These are phyloP conservation scores for Psittacula cyanocephala DNA, from an alignment of 2,113 vertebrate species.

Conservation along the genomic window DNA sequence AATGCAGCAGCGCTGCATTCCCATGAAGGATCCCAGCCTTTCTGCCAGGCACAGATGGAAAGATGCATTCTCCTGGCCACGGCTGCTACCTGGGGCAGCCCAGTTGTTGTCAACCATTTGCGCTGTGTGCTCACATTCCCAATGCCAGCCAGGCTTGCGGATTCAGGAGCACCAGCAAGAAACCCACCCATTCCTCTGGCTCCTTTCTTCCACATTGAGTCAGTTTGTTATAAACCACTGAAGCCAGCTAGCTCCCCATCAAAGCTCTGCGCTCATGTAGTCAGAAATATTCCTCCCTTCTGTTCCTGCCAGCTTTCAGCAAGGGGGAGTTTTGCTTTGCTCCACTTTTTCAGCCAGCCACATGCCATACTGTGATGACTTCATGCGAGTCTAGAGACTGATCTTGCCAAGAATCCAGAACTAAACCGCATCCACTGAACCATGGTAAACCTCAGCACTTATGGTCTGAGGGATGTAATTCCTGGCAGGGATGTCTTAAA, in stretches of 20 bases:
- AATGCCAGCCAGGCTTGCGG: accelerated
- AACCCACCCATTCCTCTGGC: not conserved
- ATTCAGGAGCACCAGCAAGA: not conserved
- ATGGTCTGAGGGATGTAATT: not conserved
- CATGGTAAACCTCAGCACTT: not conserved
- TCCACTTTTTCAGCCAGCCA: not conserved
- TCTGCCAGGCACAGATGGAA: not conserved
- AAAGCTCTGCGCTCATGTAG: not conserved
- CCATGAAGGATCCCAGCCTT: accelerated
- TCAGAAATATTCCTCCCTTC: not conserved
- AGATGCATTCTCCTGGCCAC: not conserved
- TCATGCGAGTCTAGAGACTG: not conserved
- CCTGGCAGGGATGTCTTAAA: not conserved
- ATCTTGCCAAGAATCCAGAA: not conserved
- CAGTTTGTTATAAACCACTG: not conserved
- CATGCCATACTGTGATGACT: not conserved
- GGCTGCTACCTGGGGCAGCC: not conserved
- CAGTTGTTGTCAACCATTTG: not conserved
- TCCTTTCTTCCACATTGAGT: not conserved
- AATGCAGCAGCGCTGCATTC: accelerated
- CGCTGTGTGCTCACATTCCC: accelerated
- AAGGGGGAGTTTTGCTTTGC: not conserved
- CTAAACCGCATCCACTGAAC: not conserved
- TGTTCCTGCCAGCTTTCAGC: not conserved
- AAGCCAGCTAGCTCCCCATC: not conserved